Base-by-base conservation (phyloP, 2,113 vertebrate species). In the Colinus virginianus region DNA sequence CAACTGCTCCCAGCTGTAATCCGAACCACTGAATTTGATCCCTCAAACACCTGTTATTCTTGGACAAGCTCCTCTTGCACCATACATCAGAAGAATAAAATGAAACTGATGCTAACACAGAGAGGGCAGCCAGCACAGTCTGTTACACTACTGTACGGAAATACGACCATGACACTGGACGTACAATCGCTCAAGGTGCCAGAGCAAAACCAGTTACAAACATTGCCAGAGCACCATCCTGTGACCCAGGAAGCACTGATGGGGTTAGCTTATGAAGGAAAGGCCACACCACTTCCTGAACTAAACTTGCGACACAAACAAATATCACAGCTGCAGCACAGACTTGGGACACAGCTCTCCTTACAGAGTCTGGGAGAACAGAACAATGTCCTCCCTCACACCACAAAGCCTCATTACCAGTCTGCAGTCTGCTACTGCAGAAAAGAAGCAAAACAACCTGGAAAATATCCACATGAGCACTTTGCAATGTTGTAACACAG, bases 31-130 rank as follows among this genome's bases (percentile, higher is more conserved):
- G 90, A 88, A 90, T 45, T 38, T 56, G 82, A 96, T 89, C 96
- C 95, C 90, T 96, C 90, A 95, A 92, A 58, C 84, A 97, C 94
- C 96, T 97, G 96, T 94, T 86, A 89, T 88, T 97, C 96, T 78
- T 71, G 95, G 92, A 97, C 95, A 94, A 89, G 92, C 81, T 84
- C 91, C 79, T 96, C 97, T 93, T 95, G 84, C 88, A 93, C 85
- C 83, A 91, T 42, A 93, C 6, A 3, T 90, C 97, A 97, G 89
- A 90, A 95, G 74, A 94, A 96, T 85, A 96, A 96, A 96, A 95
- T 48, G 78, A 93, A 97, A 95, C 93, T 38, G 68, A 88, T 25
- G 92, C 80, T 95, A 76, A 76, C 88, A 93, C 91, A 93, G 87
- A 61, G 93, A 95, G 80, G 92, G 93, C 93, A 94, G 91, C 79